Base-by-base conservation (phyloP, 2,888 invertebrate species). In the Drosophila prostipennis region DNA sequence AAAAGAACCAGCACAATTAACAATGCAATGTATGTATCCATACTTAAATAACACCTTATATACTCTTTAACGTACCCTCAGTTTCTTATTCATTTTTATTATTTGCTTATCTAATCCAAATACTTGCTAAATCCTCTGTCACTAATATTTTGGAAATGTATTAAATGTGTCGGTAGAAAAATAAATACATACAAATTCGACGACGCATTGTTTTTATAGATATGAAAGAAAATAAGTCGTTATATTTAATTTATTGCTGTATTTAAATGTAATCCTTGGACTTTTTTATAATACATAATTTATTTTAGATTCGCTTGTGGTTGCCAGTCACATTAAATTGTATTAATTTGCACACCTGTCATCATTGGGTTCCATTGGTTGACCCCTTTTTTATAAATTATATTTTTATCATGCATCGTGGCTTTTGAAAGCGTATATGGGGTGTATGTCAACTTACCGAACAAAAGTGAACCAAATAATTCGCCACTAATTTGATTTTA, bases 401-500 rank as follows among this genome's bases (percentile, higher is more conserved):
- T 36, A n/a, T 11, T 39, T 52, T 11, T 37, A 29, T 29, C 51
- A 4, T 16, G 23, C 16, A 2, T 37, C 10, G 34, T 14, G 13
- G 7, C 1, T 32, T 39, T 11, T 10, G 13, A 16, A 56, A 13
- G 10, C 26, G n/a, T 8, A 19, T 11, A 36, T 19, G 19, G 11
- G n/a, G 36, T 23, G 3, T 13, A 13, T 14, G 36, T 37, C 13
- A 60, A 29, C 43, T 45, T 60, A 37, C 6, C 45, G 34, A 19
- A 37, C 14, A 32, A 32, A 8, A 37, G 4, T 37, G 19, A 19
- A 19, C 26, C 14, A 52, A 32, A 49, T 61, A 74, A 78, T 67
- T 57, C 14, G 48, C 36, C 45, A 46, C 61, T 78, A 75, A 79
- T 84, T 78, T 48, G 61, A 70, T 65, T 78, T 60, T 29, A 53